These are phyloP conservation scores for Actinernus sp. DNA, from an alignment of 92 coral and sea anemone species.

Conservation along the genomic window DNA sequence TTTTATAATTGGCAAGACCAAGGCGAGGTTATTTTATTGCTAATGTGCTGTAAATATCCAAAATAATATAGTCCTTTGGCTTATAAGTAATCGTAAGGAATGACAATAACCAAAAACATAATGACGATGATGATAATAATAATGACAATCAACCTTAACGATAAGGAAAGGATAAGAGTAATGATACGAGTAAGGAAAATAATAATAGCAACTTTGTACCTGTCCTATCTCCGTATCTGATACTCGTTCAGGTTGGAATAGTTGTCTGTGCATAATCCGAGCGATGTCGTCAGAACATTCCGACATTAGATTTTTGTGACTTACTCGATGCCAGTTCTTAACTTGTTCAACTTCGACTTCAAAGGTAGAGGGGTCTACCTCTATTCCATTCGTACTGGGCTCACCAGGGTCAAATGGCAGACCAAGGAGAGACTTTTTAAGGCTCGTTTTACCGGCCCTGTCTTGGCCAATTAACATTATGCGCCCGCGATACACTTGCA, in stretches of 20 bases:
- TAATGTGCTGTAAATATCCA: too few species aligned
- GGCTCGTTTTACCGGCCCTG: conserved; percentile 94
- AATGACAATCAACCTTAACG: too few species aligned
- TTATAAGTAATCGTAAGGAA: too few species aligned
- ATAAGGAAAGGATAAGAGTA: too few species aligned
- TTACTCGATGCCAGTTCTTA: conserved; percentile 76
- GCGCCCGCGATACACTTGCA: conserved; percentile 84
- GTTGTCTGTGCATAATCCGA: conserved; percentile 64
- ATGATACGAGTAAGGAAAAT: too few species aligned
- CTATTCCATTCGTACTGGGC: conserved; percentile 81
- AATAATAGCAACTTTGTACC: too few species aligned
- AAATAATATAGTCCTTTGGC: too few species aligned
- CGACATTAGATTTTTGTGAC: conserved; percentile 51
- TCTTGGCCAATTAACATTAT: conserved; percentile 92
- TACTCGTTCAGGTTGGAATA: conserved; percentile 26
- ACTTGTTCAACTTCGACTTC: conserved; percentile 75
- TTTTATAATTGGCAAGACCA: too few species aligned
- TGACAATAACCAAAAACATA: too few species aligned
- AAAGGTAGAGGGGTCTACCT: conserved; percentile 80
- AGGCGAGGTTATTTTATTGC: too few species aligned
- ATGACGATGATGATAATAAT: too few species aligned
- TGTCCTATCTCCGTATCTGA: too few species aligned
- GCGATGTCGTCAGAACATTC: conserved; percentile 83
- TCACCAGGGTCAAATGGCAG: conserved; percentile 74
- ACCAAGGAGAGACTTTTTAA: conserved; percentile 86